Percentiles rank a stretch among this genome's conserved stretches.
phyloP scores from a whole-genome alignment of 2,888 invertebrate species.

The Eumerus sabulonum region DNA sequence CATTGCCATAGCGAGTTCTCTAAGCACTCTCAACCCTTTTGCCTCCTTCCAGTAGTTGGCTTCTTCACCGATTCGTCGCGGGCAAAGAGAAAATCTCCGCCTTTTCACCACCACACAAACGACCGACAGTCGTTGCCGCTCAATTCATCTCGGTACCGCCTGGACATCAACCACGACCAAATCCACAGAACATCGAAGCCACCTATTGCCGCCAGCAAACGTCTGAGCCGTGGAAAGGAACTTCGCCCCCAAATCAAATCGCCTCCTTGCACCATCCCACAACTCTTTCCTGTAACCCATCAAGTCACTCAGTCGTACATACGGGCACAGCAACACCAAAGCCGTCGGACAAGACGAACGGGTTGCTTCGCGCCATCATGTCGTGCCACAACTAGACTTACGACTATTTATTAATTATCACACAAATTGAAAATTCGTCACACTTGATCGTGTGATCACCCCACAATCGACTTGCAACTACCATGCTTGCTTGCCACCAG shows the following conservation, averaged over 20 bases:
- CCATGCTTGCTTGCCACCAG: not conserved
- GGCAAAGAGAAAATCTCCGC: constrained; percentile 59
- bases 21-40: constrained; percentile 60
- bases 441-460: constrained; percentile 61
- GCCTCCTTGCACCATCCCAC: constrained; percentile 42
- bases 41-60: constrained; percentile 63
- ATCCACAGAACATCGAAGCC: constrained; percentile 34
- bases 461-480: constrained; percentile 54
- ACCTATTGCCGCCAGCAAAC: constrained; percentile 6
- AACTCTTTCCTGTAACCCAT: constrained; percentile 58
- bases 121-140: constrained; percentile 12
- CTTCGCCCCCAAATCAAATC: constrained; percentile 61
- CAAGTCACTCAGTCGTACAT: no score
- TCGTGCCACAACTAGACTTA: constrained; percentile 66
- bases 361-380: constrained; percentile 37
- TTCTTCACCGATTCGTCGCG: constrained; percentile 59
- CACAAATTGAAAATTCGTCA: constrained; percentile 72
- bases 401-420: constrained; percentile 71
- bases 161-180: constrained; percentile 51
- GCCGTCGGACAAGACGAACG: constrained; percentile 58
- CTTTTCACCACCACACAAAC: constrained; percentile 30
- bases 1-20: constrained; percentile 58
- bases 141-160: constrained; percentile 68
- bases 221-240: constrained; percentile 40
- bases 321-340: constrained; percentile 9